phyloP scores from a whole-genome alignment of 1,140 invertebrate genomes.

The Odontomachus brunneus region DNA sequence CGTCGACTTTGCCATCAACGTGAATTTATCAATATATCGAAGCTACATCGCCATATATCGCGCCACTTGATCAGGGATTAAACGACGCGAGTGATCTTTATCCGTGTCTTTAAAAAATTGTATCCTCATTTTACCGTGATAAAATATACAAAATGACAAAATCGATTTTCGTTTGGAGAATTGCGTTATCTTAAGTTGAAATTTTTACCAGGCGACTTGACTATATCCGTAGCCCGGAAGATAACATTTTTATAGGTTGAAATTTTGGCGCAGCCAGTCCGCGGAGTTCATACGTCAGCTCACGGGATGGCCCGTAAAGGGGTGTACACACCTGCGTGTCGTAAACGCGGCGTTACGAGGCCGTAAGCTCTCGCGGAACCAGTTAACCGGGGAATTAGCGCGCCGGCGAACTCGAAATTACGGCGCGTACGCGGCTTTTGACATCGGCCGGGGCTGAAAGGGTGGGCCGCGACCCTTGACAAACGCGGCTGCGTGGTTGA shows the following conservation, averaged over 20 bases:
- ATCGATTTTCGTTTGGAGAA: constrained; percentile 2
- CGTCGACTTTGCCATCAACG: no score
- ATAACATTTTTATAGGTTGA: constrained; percentile 42
- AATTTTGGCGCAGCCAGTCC: constrained; percentile 3
- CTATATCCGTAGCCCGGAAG: neutral
- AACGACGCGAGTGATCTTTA: no score
- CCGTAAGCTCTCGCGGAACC: constrained; percentile 62
- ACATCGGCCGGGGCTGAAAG: constrained; percentile 21
- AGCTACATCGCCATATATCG: no score
- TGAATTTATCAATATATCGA: no score
- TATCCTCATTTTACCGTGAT: neutral
- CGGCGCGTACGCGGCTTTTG: constrained; percentile 52
- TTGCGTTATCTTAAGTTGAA: neutral
- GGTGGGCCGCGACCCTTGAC: constrained; percentile 43
- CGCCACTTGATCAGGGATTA: no score
- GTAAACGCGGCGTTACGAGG: constrained; percentile 64
- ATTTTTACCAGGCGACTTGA: neutral
- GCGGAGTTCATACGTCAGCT: constrained; percentile 24
- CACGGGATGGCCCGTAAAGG: constrained; percentile 56
- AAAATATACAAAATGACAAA: neutral
- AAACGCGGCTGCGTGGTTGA: constrained; percentile 30
- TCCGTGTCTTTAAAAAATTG: neutral
- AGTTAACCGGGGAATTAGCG: constrained; percentile 76
- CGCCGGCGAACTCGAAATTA: constrained; percentile 56
- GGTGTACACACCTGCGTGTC: constrained; percentile 69